phyloP scores from a whole-genome alignment of 1,140 invertebrate species.

The Phocides pigmalion region DNA sequence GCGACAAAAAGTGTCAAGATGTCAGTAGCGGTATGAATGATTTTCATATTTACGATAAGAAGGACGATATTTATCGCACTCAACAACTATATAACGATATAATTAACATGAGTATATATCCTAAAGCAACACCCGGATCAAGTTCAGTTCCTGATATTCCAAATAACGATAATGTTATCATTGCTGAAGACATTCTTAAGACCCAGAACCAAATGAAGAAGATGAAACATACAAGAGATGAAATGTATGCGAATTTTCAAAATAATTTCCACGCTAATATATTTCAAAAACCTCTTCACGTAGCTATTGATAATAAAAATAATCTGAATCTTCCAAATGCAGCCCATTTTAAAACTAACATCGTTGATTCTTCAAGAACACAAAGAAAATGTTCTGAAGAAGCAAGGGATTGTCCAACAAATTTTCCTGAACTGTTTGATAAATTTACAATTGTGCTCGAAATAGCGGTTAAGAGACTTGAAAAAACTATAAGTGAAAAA shows the following conservation, averaged over 20 bases:
- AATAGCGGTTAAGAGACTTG: constrained; percentile 56
- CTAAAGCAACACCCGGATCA: not conserved
- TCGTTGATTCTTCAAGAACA: constrained; percentile 41
- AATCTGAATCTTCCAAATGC: constrained; percentile 50
- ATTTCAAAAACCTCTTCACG: constrained; percentile 43
- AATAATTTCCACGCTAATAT: constrained; percentile 34
- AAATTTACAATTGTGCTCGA: constrained; percentile 54
- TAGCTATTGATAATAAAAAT: constrained; percentile 27
- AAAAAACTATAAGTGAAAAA: constrained; percentile 58
- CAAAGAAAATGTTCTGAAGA: constrained; percentile 51
- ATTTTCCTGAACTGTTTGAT: constrained; percentile 56
- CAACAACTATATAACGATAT: not conserved
- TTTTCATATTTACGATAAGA: constrained; percentile 3
- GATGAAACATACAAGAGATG: constrained; percentile 37
- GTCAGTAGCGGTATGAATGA: not conserved
- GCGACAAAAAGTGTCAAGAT: not conserved
- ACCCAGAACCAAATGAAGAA: constrained; percentile 33
- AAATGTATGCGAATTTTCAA: constrained; percentile 22
- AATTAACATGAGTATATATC: constrained; percentile 4
- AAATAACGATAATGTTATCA: constrained; percentile 43
- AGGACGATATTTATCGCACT: constrained; percentile 14
- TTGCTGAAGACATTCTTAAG: constrained; percentile 44
- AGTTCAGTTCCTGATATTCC: not conserved
- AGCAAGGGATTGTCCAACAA: constrained; percentile 38
- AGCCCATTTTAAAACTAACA: constrained; percentile 43